Evolutionary conservation across 2,113 vertebrate species (phyloP).

Genomic region (Sebastes fasciatus): DNA sequence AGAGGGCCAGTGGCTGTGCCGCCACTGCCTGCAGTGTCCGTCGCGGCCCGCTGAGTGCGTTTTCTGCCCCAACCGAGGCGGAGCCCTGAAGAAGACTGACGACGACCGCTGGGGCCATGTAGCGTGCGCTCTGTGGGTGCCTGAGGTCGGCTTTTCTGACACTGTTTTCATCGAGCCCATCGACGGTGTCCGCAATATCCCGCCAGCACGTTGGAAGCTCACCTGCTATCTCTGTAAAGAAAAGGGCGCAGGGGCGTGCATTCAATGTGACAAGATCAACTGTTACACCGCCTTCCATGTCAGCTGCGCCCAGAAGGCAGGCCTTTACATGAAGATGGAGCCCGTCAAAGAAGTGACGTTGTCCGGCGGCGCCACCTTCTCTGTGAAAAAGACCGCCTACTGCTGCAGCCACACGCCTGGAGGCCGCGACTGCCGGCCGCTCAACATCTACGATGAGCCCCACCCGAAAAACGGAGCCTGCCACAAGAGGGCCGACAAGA

Average conservation of each 20-base stretch:
- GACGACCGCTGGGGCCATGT: conserved; percentile 99
- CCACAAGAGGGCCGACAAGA: conserved; percentile 87
- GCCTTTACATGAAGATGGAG: conserved; percentile 98
- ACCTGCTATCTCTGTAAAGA: conserved; percentile 99
- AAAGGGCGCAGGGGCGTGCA: conserved; percentile 95
- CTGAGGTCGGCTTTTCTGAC: conserved; percentile 98
- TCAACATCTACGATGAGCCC: conserved; percentile 92
- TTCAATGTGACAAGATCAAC: conserved; percentile 97
- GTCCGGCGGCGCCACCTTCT: conserved; percentile 86
- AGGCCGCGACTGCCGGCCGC: conserved; percentile 90
- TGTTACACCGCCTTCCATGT: conserved; percentile 99
- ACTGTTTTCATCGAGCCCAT: conserved; percentile 99
- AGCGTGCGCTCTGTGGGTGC: conserved; percentile 98
- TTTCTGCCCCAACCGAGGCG: conserved; percentile 97
- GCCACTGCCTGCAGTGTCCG: conserved; percentile 94
- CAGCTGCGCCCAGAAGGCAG: conserved; percentile 95
- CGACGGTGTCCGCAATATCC: conserved; percentile 96
- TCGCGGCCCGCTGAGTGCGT: conserved; percentile 91
- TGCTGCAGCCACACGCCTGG: conserved; percentile 95
- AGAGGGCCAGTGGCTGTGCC: conserved; percentile 98
- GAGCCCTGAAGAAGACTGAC: conserved; percentile 98
- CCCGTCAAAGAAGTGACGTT: conserved; percentile 89
- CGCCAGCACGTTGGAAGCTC: conserved; percentile 96
- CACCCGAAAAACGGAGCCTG: conserved; percentile 90
- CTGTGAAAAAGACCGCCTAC: conserved; percentile 97